Evolutionary conservation across 2,113 vertebrate genomes (phyloP), one percentile per base, ranked within the genome.

Genomic region (Chroicocephalus ridibundus): DNA sequence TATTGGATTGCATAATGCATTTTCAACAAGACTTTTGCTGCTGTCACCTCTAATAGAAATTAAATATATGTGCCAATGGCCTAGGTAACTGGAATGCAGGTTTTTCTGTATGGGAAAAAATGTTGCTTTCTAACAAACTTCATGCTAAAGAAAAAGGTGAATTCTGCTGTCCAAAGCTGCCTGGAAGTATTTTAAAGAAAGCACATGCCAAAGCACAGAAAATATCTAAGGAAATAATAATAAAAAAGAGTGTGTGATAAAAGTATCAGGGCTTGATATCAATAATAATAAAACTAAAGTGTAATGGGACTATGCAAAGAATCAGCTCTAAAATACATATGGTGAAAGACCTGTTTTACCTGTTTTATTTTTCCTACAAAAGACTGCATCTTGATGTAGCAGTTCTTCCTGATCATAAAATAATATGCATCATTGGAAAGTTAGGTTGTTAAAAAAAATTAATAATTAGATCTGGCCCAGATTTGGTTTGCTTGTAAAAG

Each of bases 341-440:
- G 86, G 88, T 85, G 80, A 90, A 84, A 93, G 20, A 51, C 3
- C 6, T 82, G 13, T 38, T 94, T 38, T 55, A 51, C 3, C 7
- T 82, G 13, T 38, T 94, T 38, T 55, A 52, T 31, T 68, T 95
- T 60, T 76, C 38, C 27, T 80, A 47, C 0, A 44, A 79, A 87
- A 96, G 89, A 55, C 60, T 92, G 8, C 5, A 19, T 66, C n/a
- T 55, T 40, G 60, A 49, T 77, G 60, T 88, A 78, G 7, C 34
- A 36, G 94, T 96, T 97, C 44, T 79, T 96, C 52, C 18, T 96
- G 58, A 90, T 98, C 85, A 92, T 77, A 93, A 86, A 88, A 64
- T 47, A 93, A 91, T 51, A 38, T 3, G 9, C 36, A 72, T 34
- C 9, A 38, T 75, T 75, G 75, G 17, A 57, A 83, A 83, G 12